Percentiles rank a stretch among this genome's conserved stretches.
phyloP scores from a whole-genome alignment of 2,797 vertebrate species.

The Lepilemur septentrionalis region DNA sequence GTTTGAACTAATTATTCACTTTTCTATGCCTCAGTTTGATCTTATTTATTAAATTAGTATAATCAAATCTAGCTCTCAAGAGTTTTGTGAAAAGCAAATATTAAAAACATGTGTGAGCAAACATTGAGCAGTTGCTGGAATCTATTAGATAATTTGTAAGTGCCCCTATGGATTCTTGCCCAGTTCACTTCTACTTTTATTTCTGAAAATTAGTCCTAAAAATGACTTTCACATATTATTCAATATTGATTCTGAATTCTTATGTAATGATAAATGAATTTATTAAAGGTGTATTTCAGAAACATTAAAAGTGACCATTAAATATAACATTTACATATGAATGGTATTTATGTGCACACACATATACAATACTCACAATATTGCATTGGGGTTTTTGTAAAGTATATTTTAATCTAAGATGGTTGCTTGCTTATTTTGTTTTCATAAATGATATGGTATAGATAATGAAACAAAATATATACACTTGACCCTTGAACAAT shows the following conservation, averaged over 20 bases:
- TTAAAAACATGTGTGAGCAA: not conserved
- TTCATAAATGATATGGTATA: not conserved
- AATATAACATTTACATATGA: not conserved
- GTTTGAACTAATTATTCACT: not conserved
- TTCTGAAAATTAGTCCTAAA: conserved; percentile 8
- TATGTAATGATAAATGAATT: not conserved
- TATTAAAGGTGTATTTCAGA: not conserved
- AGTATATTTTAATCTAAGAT: not conserved
- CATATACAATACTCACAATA: not conserved
- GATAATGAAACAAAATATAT: not conserved
- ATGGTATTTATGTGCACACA: not conserved
- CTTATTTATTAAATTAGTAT: not conserved
- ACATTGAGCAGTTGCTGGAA: not conserved
- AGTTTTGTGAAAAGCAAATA: not conserved
- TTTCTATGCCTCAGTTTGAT: not conserved
- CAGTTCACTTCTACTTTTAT: not conserved
- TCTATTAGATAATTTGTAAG: not conserved
- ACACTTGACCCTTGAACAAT: not conserved
- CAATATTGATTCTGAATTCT: not conserved
- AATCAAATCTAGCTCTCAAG: not conserved
- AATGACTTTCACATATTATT: not conserved
- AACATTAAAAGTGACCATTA: not conserved
- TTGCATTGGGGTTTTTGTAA: not conserved
- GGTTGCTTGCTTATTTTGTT: not conserved
- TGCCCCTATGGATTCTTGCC: not conserved